These are phyloP conservation scores for Cricetomys ansorgei DNA, from an alignment of 2,113 vertebrate species.

Conservation along the genomic window DNA sequence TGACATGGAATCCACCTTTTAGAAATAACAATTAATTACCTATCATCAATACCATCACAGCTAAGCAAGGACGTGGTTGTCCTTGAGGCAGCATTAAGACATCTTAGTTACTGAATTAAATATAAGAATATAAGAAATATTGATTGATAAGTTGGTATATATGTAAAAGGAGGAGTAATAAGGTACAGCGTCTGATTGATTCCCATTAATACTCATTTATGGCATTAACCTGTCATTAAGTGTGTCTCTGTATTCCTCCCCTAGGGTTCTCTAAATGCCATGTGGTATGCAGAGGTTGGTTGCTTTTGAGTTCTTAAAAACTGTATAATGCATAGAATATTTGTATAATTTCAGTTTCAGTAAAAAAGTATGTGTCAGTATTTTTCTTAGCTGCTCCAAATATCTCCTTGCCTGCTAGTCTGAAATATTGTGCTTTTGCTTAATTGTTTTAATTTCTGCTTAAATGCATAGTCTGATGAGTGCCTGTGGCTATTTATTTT, in stretches of 20 bases:
- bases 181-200: slow-evolving; percentile 44
- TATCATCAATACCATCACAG: background rate
- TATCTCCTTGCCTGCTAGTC: slow-evolving; percentile 68
- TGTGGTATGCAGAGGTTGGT: slow-evolving; percentile 94
- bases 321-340: slow-evolving; percentile 71
- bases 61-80: background rate
- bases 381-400: slow-evolving; percentile 74
- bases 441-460: slow-evolving; percentile 75
- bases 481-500: slow-evolving; percentile 41
- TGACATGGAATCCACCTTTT: background rate
- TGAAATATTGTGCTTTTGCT: slow-evolving; percentile 74
- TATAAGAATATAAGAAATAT: slow-evolving; percentile 32
- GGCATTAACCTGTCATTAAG: slow-evolving; percentile 77
- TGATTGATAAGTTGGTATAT: slow-evolving; percentile 3
- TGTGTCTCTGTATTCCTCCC: slow-evolving; percentile 87
- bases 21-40: background rate
- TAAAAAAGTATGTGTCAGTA: slow-evolving; percentile 74
- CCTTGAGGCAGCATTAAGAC: slow-evolving; percentile 26
- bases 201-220: slow-evolving; percentile 47
- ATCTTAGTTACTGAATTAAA: slow-evolving; percentile 45
- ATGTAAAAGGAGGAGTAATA: slow-evolving; percentile 47
- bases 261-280: slow-evolving; percentile 90
- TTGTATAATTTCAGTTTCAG: slow-evolving; percentile 70
- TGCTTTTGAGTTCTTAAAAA: slow-evolving; percentile 81
- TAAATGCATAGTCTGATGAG: slow-evolving; percentile 50